These are phyloP conservation scores for Calliphora vicina DNA, from an alignment of 1,140 invertebrate genomes.

Conservation along the genomic window DNA sequence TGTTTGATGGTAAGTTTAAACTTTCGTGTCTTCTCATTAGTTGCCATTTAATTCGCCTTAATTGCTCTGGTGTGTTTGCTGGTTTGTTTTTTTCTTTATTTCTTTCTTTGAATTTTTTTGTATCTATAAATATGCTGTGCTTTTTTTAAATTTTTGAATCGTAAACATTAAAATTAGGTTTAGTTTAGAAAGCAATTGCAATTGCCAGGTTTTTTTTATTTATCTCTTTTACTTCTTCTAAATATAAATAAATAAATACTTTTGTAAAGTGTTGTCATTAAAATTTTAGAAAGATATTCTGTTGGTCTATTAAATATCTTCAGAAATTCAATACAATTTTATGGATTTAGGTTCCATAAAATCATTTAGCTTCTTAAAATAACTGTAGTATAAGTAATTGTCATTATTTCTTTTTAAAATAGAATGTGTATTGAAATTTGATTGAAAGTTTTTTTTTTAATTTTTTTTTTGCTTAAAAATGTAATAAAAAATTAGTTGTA, in stretches of 20 bases:
- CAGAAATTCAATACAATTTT: not conserved
- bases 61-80: not conserved
- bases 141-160: not conserved
- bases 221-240: not conserved
- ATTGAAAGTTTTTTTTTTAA: not conserved
- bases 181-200: not conserved
- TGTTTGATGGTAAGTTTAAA: not conserved
- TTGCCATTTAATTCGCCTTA: not conserved
- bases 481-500: too few relatives aligned
- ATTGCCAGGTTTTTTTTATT: not conserved
- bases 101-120: not conserved
- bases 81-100: too few relatives aligned
- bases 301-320: too few relatives aligned
- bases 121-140: not conserved
- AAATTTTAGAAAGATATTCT: not conserved
- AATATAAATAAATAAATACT: not conserved
- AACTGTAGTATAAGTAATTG: not conserved
- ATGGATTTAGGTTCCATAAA: not conserved
- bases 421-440: not conserved
- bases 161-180: not conserved
- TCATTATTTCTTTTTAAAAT: too few relatives aligned
- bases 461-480: not conserved
- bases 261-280: not conserved
- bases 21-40: not conserved
- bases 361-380: not conserved